A percentile compares a stretch with the other conserved stretches of the same genome.
Evolutionary conservation across 2,888 invertebrate species (phyloP).

Genomic region (Ormyrus labotus): DNA sequence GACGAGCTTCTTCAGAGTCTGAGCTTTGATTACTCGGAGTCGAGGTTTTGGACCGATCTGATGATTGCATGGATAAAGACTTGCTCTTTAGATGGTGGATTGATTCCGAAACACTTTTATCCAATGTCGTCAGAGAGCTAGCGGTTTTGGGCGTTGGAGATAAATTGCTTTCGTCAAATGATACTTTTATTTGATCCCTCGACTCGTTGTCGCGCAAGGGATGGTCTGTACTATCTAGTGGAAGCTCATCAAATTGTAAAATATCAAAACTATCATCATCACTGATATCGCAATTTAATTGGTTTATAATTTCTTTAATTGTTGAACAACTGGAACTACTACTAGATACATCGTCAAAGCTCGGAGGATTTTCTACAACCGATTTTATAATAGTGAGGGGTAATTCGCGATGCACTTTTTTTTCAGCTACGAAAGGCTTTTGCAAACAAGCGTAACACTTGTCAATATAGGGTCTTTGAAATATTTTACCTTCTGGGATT

Average conservation of each 20-base stretch:
- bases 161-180: constrained; percentile 20
- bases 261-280: neutral
- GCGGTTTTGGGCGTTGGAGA: neutral
- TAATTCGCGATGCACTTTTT: constrained; percentile 37
- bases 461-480: constrained; percentile 65
- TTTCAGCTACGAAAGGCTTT: constrained; percentile 57
- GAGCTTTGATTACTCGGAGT: constrained; percentile 61
- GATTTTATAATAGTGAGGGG: constrained; percentile 31
- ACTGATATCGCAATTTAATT: neutral
- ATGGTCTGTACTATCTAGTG: neutral
- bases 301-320: neutral
- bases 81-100: neutral
- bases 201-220: neutral
- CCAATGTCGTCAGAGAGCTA: neutral
- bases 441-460: constrained; percentile 69
- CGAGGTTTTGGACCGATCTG: constrained; percentile 61
- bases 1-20: constrained; percentile 62
- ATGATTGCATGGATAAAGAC: constrained; percentile 44
- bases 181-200: constrained; percentile 1
- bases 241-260: neutral
- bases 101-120: neutral
- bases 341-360: neutral
- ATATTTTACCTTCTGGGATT: constrained; percentile 66
- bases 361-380: constrained; percentile 1
- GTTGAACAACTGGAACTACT: constrained; percentile 11